A percentile compares a stretch with the other conserved stretches of the same genome.
phyloP scores from a whole-genome alignment of 1,140 invertebrate species.

The Hylaeus anthracinus region DNA sequence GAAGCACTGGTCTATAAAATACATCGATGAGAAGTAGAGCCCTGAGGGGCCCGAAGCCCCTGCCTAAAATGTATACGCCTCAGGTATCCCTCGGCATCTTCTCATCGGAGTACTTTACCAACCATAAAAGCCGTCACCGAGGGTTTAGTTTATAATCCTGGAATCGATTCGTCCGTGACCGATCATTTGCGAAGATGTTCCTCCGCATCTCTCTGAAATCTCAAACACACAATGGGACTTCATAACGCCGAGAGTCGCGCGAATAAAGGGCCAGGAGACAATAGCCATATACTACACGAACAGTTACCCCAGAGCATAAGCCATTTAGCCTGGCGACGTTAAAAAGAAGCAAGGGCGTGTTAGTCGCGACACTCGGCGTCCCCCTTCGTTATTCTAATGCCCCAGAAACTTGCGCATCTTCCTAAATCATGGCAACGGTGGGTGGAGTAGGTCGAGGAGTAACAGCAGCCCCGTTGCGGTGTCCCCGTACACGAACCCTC shows the following conservation, averaged over 20 bases:
- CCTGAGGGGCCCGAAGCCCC: too few relatives aligned
- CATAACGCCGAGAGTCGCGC: background rate
- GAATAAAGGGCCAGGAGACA: background rate
- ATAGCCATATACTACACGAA: background rate
- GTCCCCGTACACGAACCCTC: background rate
- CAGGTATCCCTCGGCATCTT: too few relatives aligned
- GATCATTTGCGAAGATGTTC: background rate
- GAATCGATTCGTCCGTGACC: background rate
- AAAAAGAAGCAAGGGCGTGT: background rate
- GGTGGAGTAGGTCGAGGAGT: background rate
- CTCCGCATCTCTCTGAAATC: background rate
- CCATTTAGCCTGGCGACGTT: background rate
- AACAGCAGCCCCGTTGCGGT: background rate
- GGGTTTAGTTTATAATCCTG: too few relatives aligned
- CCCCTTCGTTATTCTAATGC: slow-evolving; percentile 17
- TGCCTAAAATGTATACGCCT: too few relatives aligned
- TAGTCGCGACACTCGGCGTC: background rate
- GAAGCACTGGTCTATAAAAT: too few relatives aligned
- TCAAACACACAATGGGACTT: background rate
- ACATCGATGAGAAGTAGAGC: too few relatives aligned
- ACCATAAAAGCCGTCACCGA: too few relatives aligned
- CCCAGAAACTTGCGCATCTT: slow-evolving; percentile 14
- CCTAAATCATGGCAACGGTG: background rate
- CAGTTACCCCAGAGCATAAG: background rate
- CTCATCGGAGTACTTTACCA: too few relatives aligned